Evolutionary conservation across 2,888 invertebrate genomes (phyloP).

Genomic region (Cosmopolites sordidus): DNA sequence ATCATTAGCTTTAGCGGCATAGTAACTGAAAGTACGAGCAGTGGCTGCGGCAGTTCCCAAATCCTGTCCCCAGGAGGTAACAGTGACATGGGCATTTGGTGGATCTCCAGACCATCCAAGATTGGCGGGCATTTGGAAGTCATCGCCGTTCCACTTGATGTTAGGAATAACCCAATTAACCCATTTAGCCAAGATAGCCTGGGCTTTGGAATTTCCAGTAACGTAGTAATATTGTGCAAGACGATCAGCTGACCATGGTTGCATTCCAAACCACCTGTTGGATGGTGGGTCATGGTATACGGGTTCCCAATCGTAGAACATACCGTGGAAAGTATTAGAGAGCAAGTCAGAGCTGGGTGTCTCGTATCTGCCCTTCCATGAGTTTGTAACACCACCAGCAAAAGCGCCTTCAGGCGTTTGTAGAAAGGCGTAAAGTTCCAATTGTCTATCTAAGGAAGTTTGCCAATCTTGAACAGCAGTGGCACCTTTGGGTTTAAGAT

Average conservation of each 20-base stretch:
- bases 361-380: slow-evolving; percentile 33
- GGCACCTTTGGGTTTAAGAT: slow-evolving; percentile 29
- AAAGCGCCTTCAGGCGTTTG: slow-evolving; percentile 33
- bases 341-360: slow-evolving; percentile 28
- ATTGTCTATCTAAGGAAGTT: slow-evolving; percentile 30
- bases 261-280: slow-evolving; percentile 36
- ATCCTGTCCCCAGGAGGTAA: slow-evolving; percentile 27
- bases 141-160: slow-evolving; percentile 24
- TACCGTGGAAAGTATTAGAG: slow-evolving; percentile 32
- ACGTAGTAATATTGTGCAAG: slow-evolving; percentile 34
- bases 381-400: slow-evolving; percentile 35
- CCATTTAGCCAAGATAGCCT: slow-evolving; percentile 32
- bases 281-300: slow-evolving; percentile 34
- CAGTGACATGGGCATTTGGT: slow-evolving; percentile 29
- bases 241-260: slow-evolving; percentile 33
- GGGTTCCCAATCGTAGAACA: slow-evolving; percentile 36
- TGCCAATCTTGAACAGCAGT: slow-evolving; percentile 32
- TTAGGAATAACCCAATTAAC: slow-evolving; percentile 29
- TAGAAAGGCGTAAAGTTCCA: slow-evolving; percentile 33
- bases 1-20: slow-evolving; percentile 32
- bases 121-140: slow-evolving; percentile 30
- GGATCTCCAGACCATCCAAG: slow-evolving; percentile 32
- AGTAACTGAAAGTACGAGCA: slow-evolving; percentile 32
- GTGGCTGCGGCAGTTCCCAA: slow-evolving; percentile 32
- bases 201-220: slow-evolving; percentile 28